A percentile compares a stretch with the other conserved stretches of the same genome.
phyloP scores from a whole-genome alignment of 2,888 invertebrate species.

The Cantharis nigra region DNA sequence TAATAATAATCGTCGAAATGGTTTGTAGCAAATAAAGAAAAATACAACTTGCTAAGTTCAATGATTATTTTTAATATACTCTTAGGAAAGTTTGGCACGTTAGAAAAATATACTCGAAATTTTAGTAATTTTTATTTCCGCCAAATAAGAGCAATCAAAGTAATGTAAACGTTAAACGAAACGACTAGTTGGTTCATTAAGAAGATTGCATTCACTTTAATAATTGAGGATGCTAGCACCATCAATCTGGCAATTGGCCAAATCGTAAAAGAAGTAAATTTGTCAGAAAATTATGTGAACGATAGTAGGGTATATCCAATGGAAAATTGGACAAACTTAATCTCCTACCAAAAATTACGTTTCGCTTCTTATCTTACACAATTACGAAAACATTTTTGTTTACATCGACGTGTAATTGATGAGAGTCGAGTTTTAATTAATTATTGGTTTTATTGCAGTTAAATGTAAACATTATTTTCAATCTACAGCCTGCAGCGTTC shows the following conservation, averaged over 20 bases:
- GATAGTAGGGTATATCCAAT: not conserved
- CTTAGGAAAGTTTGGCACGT: not conserved
- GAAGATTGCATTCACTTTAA: slow-evolving; percentile 12
- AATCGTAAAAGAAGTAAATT: slow-evolving; percentile 21
- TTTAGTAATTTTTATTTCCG: not conserved
- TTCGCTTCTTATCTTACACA: not conserved
- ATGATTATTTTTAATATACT: not conserved
- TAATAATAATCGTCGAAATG: not conserved
- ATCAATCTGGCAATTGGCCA: slow-evolving; percentile 10
- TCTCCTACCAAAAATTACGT: not conserved
- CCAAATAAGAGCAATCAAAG: not conserved
- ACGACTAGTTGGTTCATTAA: slow-evolving; percentile 7
- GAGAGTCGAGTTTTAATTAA: slow-evolving; percentile 10
- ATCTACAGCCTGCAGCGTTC: not conserved
- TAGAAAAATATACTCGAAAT: not conserved
- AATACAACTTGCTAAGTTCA: not conserved
- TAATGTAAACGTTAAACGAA: not conserved
- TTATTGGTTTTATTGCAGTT: slow-evolving; percentile 14
- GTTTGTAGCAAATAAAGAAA: not conserved
- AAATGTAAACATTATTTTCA: slow-evolving; percentile 14
- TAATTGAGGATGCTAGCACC: slow-evolving; percentile 11
- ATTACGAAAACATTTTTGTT: slow-evolving; percentile 6
- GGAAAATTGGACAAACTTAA: not conserved
- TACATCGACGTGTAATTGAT: not conserved
- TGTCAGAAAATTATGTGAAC: slow-evolving; percentile 12